A percentile compares a stretch with the other conserved stretches of the same genome.
Evolutionary conservation across 2,113 vertebrate species (phyloP).

Genomic region (Noctilio leporinus): DNA sequence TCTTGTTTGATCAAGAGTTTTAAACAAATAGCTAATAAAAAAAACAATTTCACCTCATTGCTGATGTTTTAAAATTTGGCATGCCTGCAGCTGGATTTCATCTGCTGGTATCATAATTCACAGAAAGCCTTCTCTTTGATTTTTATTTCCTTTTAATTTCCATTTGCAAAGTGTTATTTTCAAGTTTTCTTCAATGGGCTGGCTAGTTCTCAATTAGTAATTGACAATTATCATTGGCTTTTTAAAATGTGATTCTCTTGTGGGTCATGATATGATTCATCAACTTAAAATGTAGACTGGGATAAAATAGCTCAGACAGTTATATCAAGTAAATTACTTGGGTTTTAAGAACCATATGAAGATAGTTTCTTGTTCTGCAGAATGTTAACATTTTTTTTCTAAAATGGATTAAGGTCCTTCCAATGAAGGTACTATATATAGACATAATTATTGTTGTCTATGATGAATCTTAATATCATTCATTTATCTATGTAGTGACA

Average conservation of each 20-base stretch:
- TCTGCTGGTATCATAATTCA: not conserved
- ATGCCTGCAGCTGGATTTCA: not conserved
- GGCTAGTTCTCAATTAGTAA: conserved; percentile 26
- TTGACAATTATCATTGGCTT: conserved; percentile 8
- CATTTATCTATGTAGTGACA: not conserved
- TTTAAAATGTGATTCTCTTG: not conserved
- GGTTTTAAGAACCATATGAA: not conserved
- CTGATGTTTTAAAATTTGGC: not conserved
- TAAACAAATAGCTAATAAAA: not conserved
- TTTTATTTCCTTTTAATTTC: not conserved
- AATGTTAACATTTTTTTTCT: not conserved
- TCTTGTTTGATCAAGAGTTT: not conserved
- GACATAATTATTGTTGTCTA: not conserved
- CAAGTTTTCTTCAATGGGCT: not conserved
- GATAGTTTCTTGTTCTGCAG: not conserved
- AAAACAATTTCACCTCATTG: not conserved
- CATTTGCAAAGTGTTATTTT: not conserved
- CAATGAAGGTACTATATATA: not conserved
- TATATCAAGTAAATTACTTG: not conserved
- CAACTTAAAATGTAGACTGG: not conserved
- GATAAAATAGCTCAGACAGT: not conserved
- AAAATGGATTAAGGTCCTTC: not conserved
- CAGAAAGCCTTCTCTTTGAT: not conserved
- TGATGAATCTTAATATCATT: not conserved
- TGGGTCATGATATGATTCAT: not conserved